Base-by-base conservation (phyloP, 2,797 vertebrate species). In the Anguilla marmorata region DNA sequence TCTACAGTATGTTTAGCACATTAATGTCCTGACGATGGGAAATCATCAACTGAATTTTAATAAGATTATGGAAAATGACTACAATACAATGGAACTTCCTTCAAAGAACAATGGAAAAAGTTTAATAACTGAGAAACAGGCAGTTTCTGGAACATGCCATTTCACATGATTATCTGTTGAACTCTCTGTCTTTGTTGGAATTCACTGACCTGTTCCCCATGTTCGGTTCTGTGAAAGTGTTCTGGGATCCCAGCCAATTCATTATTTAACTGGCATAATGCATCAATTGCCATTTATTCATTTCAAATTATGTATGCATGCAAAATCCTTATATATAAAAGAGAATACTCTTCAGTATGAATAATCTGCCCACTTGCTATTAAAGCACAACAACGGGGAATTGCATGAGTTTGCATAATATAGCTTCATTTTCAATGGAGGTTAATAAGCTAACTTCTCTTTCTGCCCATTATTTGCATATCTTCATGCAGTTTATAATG, bases 181-280 rank as follows among this genome's bases (percentile, higher is more conserved):
- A 37, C 37, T 69, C 56, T 41, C 63, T 27, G 6, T 24, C 48
- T 37, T 50, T 50, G 63, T 30, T 50, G 27, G 14, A 30, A 45
- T 72, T 86, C 60, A 85, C 87, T 50, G n/a, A 82, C 89, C 88
- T 84, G 86, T 84, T 85, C 54, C 82, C 83, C 54, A 14, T 69
- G 88, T 66, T 54, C 48, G 72, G 90, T 92, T 91, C 92, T 92
- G 90, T 0, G 58, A 33, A 90, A 90, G 91, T 90, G 91, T 88
- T 87, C 88, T 93, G 91, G 88, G 86, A 92, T 95, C 91, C 92
- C 90, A 92, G 88, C 91, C 89, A 92, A 92, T 92, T 92, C 93
- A 94, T 95, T 93, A 94, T 93, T 92, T 93, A 90, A 93, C 93
- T 92, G 94, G 91, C 93, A 95, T 94, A 94, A 94, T 95, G 94